phyloP scores from a whole-genome alignment of 2,888 invertebrate species.

The Leptopilina myrica region DNA sequence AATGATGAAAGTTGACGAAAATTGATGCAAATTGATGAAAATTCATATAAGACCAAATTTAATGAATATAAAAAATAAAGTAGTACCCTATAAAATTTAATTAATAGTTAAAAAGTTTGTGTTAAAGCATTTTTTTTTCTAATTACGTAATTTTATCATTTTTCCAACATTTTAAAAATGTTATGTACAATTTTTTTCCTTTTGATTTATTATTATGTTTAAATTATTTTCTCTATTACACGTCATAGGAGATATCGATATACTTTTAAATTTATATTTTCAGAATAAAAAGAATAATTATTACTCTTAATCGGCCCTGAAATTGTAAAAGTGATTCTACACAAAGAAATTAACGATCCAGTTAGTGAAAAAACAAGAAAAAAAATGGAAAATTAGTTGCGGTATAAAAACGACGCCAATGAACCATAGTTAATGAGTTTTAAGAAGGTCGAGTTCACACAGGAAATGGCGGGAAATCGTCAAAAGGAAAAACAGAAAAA shows the following conservation, averaged over 20 bases:
- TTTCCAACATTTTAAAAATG: too few species aligned
- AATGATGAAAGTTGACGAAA: too few species aligned
- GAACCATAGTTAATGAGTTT: neutral
- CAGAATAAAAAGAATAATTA: neutral
- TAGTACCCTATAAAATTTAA: too few species aligned
- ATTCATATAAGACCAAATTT: too few species aligned
- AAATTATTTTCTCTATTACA: too few species aligned
- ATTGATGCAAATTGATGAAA: too few species aligned
- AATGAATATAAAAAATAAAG: too few species aligned
- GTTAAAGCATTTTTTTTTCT: neutral
- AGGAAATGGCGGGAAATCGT: neutral
- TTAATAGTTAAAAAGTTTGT: too few species aligned
- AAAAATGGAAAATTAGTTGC: neutral
- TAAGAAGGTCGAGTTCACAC: slow-evolving; percentile 8
- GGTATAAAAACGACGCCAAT: neutral
- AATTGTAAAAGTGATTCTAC: slow-evolving; percentile 2
- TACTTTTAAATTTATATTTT: neutral
- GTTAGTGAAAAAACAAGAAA: neutral
- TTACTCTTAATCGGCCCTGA: neutral
- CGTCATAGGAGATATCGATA: too few species aligned
- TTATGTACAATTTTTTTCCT: neutral
- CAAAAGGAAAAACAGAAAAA: neutral
- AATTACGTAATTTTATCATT: too few species aligned
- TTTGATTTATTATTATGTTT: too few species aligned
- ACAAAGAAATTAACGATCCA: neutral